phyloP scores from a whole-genome alignment of 2,888 invertebrate genomes.

The Mayetiola destructor region DNA sequence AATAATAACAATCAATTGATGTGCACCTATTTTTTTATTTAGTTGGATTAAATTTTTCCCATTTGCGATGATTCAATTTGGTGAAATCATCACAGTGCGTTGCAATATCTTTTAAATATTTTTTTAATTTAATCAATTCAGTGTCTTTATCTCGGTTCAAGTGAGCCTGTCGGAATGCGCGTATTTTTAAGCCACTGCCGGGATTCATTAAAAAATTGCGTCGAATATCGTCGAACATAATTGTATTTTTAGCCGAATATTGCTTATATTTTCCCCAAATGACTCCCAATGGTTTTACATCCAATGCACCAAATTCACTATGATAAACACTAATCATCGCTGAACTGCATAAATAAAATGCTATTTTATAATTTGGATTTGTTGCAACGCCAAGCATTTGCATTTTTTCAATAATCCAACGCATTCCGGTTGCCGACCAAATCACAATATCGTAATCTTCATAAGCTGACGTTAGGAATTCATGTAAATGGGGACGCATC shows the following conservation, averaged over 20 bases:
- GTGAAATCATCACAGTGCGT: constrained; percentile 66
- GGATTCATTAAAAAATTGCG: constrained; percentile 97
- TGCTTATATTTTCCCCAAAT: constrained; percentile 93
- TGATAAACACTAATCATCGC: constrained; percentile 94
- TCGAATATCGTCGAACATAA: constrained; percentile 94
- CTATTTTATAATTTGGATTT: constrained; percentile 75
- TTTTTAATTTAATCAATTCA: constrained; percentile 65
- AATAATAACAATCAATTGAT: neutral
- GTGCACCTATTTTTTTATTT: neutral
- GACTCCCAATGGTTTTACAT: constrained; percentile 90
- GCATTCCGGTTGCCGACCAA: constrained; percentile 98
- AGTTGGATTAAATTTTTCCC: constrained; percentile 62
- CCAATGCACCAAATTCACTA: constrained; percentile 78
- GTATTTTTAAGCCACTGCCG: constrained; percentile 77
- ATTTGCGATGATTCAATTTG: constrained; percentile 73
- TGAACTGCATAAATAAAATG: constrained; percentile 77
- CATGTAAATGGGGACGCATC: constrained; percentile 90
- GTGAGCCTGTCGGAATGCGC: constrained; percentile 83
- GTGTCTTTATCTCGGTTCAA: constrained; percentile 68
- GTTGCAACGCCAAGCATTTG: constrained; percentile 71
- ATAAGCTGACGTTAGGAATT: constrained; percentile 78
- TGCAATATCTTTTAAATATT: constrained; percentile 73
- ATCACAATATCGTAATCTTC: constrained; percentile 90
- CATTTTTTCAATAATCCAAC: constrained; percentile 98
- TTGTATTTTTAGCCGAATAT: constrained; percentile 80